Evolutionary conservation across 2,888 invertebrate genomes (phyloP), one percentile per base, ranked within the genome.

Genomic region (Archips crataeganus): DNA sequence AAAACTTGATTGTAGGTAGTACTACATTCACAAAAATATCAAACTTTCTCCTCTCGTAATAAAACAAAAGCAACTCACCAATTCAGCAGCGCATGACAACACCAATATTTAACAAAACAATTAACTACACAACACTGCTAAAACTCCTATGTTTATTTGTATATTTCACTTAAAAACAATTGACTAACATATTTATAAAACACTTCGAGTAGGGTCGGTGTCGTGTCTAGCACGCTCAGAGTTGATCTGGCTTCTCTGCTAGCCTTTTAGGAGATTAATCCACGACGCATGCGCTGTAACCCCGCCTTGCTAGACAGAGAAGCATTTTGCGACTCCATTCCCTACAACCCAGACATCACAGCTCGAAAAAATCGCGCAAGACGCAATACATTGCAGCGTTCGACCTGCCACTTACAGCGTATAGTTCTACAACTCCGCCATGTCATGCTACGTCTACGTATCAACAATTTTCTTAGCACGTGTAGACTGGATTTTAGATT

Each of bases 81-180:
- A 49, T 69, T 73, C 49, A 66, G 54, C 61, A 15, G 73, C 59
- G n/a, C 72, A 73, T 73, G 54, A 47, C 63, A n/a, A 42, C 51
- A 45, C 61, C 5, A 51, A 15, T 10, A 45, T 42, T 32, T 15
- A 36, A 34, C 23, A 60, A 42, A 45, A 15, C 23, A 63, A 67
- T 32, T 32, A 57, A 32, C 54, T 9, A n/a, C 72, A 73, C 73
- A 36, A 23, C 68, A 73, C 73, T 73, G 15, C 10, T 61, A 64
- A n/a, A 63, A 15, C 10, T 57, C 54, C 45, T 57, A 69, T 2
- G 15, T 73, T 39, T 68, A 68, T 39, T 57, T 59, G 67, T 73
- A 73, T 57, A 68, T 73, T 73, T 73, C 73, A 69, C 63, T 73
- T 73, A 73, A 15, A 68, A 73, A 73, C 63, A 64, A 39, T 73